Base-by-base conservation (phyloP, 2,797 vertebrate genomes). In the Picus viridis region DNA sequence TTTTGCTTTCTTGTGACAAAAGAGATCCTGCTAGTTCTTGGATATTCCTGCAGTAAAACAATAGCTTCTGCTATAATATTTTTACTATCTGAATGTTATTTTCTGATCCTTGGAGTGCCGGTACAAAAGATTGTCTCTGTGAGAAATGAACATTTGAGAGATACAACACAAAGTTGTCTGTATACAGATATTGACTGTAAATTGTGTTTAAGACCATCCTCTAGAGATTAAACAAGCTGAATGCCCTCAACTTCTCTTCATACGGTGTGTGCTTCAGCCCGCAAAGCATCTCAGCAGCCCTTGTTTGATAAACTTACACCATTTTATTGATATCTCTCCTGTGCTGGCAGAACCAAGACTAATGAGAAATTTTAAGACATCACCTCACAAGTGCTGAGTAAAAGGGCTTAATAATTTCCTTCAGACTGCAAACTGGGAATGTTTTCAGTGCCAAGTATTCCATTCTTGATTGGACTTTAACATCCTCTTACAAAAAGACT, bases 51-150 rank as follows among this genome's bases (percentile, higher is more conserved):
- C 51, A 83, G 7, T 58, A 63, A 43, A 64, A 47, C 17, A 61
- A n/a, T 15, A 56, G 7, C 12, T 9, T 64, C 14, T 7, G 3
- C 7, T 0, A 0, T 43, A 68, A 69, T 10, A 49, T 30, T 9
- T 18, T 41, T 58, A 53, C 29, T 23, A 10, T 49, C 27, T 79
- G 24, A 71, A 54, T 63, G 70, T 47, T 72, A 39, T 83, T 78
- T 92, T 83, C 41, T 53, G 9, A 30, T 65, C 19, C 22, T 56
- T 75, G n/a, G 43, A 57, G 15, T 11, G 51, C 18, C 6, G 53
- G 12, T 6, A 17, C 12, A 72, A 83, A 86, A 62, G 10, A 41
- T 22, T 39, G 3, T 16, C 14, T 64, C 30, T 73, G 24, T 43
- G 51, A 62, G 22, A 75, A 86, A 62, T 23, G 0, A 74, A 62